A percentile compares a stretch with the other conserved stretches of the same genome.
phyloP scores from a whole-genome alignment of 2,888 invertebrate species.

The Gymnoscelis rufifasciata region DNA sequence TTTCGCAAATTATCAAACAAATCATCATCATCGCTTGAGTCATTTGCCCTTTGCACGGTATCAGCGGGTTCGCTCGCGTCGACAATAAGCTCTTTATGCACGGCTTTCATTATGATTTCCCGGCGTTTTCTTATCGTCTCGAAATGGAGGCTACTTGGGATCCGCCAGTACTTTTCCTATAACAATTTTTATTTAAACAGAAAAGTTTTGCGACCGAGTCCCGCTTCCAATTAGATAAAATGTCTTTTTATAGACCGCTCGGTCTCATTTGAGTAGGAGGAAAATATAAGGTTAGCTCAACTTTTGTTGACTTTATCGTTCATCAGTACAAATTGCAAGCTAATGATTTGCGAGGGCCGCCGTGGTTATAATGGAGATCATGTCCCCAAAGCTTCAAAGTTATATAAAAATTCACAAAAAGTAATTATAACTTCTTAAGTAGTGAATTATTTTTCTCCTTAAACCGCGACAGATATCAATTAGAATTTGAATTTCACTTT shows the following conservation, averaged over 20 bases:
- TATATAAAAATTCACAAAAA: neutral
- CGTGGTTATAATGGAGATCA: too few species aligned
- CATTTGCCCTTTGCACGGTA: slow-evolving; percentile 20
- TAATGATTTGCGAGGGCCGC: neutral
- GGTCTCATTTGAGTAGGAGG: neutral
- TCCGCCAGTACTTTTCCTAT: slow-evolving; percentile 92
- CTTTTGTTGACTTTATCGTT: too few species aligned
- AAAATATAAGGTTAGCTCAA: neutral
- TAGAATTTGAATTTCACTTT: slow-evolving; percentile 3
- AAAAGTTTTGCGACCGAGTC: slow-evolving; percentile 12
- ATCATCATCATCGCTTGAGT: slow-evolving; percentile 64
- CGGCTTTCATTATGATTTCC: slow-evolving; percentile 75
- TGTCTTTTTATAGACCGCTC: neutral
- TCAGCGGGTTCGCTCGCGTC: slow-evolving; percentile 30
- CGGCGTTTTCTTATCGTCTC: slow-evolving; percentile 78
- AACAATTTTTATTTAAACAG: slow-evolving; percentile 24
- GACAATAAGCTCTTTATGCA: slow-evolving; percentile 71
- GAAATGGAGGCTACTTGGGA: slow-evolving; percentile 82
- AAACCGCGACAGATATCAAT: slow-evolving; percentile 10
- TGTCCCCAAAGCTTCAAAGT: too few species aligned
- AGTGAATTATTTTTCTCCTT: slow-evolving; percentile 2
- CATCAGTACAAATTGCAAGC: neutral
- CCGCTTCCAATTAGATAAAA: slow-evolving; percentile 1
- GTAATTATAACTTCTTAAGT: slow-evolving; percentile 3
- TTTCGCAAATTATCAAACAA: slow-evolving; percentile 65